phyloP scores from a whole-genome alignment of 1,140 invertebrate species.

The Neodiprion lecontei region DNA sequence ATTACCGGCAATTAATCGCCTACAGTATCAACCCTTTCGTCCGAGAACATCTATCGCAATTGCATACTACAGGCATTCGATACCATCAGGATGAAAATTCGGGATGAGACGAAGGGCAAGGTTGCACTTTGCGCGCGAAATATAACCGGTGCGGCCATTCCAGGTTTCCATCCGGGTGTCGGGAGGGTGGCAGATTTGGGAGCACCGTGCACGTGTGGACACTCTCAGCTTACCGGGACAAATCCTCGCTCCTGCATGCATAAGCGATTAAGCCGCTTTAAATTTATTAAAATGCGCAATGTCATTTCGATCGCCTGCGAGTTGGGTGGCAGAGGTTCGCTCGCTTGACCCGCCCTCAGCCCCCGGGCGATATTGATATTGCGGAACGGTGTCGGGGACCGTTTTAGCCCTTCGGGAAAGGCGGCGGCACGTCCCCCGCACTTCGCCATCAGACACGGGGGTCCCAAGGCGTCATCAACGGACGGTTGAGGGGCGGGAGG shows the following conservation, averaged over 20 bases:
- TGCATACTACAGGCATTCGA: too few species aligned
- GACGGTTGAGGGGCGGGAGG: conserved; percentile 22
- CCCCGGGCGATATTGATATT: conserved; percentile 45
- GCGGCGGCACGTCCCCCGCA: conserved; percentile 52
- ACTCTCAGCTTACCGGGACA: conserved; percentile 63
- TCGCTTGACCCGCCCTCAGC: too few species aligned
- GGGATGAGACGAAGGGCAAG: too few species aligned
- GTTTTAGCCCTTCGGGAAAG: conserved; percentile 37
- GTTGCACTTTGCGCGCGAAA: too few species aligned
- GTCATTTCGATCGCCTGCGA: conserved; percentile 43
- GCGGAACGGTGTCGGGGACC: conserved; percentile 51
- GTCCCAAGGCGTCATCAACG: not conserved
- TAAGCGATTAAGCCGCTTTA: conserved; percentile 61
- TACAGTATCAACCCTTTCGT: too few species aligned
- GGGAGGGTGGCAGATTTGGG: not conserved
- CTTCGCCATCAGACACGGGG: not conserved
- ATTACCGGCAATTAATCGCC: too few species aligned
- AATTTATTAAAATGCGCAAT: conserved; percentile 60
- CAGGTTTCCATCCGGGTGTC: too few species aligned
- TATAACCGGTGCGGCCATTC: too few species aligned
- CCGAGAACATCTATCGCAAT: too few species aligned
- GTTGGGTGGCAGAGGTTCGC: too few species aligned
- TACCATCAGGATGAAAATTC: too few species aligned
- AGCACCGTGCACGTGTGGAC: conserved; percentile 53
- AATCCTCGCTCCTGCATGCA: conserved; percentile 62